These are phyloP conservation scores for Telmatherina bonti DNA, from an alignment of 2,797 vertebrate species.

Conservation along the genomic window DNA sequence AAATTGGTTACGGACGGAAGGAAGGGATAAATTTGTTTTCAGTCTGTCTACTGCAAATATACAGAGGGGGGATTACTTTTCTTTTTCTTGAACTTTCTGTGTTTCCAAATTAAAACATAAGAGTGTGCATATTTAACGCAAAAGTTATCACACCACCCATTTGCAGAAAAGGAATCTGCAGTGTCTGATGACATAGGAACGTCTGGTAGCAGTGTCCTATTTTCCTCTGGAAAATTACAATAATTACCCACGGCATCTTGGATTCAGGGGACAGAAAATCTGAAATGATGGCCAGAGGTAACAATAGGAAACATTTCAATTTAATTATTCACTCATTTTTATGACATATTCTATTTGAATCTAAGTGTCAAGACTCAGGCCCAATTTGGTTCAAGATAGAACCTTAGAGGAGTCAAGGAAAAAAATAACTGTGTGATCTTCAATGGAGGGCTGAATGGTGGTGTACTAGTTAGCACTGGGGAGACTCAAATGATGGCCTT, in stretches of 20 bases:
- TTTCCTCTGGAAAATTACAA: background rate
- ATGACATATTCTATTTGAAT: background rate
- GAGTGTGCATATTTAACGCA: no score
- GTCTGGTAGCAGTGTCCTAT: background rate
- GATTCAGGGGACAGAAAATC: background rate
- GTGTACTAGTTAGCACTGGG: no score
- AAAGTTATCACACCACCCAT: no score
- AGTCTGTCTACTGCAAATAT: no score
- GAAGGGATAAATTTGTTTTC: no score
- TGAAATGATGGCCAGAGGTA: background rate
- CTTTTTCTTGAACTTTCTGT: no score
- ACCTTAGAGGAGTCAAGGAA: constrained; percentile 7
- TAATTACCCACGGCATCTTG: background rate
- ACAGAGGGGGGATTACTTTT: no score
- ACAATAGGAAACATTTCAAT: background rate
- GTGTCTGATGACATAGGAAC: background rate
- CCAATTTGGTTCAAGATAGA: background rate
- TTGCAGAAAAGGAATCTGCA: background rate
- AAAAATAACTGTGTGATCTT: background rate
- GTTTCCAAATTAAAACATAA: no score
- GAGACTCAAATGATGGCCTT: no score
- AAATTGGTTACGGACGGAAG: no score
- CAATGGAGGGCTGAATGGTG: no score
- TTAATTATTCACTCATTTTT: constrained; percentile 1
- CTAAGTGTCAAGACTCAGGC: background rate